These are phyloP conservation scores for Nebria ingens DNA, from an alignment of 1,140 invertebrate genomes.

Conservation along the genomic window DNA sequence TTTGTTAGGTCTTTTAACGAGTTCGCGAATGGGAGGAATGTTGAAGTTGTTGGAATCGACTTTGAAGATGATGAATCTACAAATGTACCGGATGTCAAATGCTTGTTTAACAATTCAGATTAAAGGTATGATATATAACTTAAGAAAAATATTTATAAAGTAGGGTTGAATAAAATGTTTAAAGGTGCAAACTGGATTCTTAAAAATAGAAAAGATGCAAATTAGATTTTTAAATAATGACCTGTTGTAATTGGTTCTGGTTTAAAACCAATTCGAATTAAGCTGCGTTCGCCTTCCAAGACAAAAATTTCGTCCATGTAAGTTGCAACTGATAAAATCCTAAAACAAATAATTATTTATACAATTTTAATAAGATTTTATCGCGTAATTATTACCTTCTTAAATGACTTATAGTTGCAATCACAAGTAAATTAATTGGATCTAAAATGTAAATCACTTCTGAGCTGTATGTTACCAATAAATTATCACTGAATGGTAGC, in stretches of 20 bases:
- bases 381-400: too few species aligned
- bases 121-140: too few species aligned
- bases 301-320: constrained; percentile 71
- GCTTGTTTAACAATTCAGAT: neutral
- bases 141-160: too few species aligned
- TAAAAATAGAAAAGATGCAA: too few species aligned
- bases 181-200: too few species aligned
- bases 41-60: constrained; percentile 18
- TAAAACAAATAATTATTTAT: constrained; percentile 23
- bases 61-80: constrained; percentile 6
- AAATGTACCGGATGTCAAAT: neutral
- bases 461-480: constrained; percentile 64
- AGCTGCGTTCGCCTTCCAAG: constrained; percentile 53
- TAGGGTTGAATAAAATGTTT: neutral
- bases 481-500: constrained; percentile 53
- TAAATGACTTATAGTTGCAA: constrained; percentile 39
- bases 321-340: constrained; percentile 49
- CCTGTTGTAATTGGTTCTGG: constrained; percentile 36
- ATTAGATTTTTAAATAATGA: too few species aligned
- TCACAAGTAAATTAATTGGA: constrained; percentile 45
- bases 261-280: constrained; percentile 50
- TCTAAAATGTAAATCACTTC: constrained; percentile 64
- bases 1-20: constrained; percentile 25
- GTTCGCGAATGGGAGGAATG: constrained; percentile 21
- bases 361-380: constrained; percentile 10